Evolutionary conservation across 2,113 vertebrate species (phyloP).

Genomic region (Tachuris rubrigastra): DNA sequence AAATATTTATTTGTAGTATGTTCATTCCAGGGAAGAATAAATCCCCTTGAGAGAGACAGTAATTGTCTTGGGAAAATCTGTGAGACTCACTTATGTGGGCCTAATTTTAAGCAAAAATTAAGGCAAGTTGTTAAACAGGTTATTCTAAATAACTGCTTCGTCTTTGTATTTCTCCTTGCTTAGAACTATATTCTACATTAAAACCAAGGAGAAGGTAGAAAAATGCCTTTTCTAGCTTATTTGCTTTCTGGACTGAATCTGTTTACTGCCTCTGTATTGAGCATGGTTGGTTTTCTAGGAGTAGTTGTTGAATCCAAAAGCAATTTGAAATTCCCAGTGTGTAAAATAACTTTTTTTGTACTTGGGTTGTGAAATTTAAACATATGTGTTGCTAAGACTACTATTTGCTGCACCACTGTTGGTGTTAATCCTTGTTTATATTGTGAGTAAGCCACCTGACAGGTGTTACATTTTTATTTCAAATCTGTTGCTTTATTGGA

Average conservation of each 20-base stretch:
- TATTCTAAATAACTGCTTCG: neutral
- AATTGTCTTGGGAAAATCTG: neutral
- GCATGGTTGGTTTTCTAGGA: neutral
- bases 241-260: neutral
- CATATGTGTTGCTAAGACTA: neutral
- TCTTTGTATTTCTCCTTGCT: neutral
- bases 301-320: neutral
- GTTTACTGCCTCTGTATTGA: neutral
- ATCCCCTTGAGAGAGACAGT: neutral
- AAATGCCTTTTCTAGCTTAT: neutral
- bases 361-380: neutral
- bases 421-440: slow-evolving; percentile 51
- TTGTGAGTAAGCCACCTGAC: neutral
- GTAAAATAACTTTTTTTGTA: slow-evolving; percentile 3
- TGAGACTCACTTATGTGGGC: neutral
- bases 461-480: slow-evolving; percentile 38
- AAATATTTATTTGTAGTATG: neutral
- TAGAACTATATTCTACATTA: neutral
- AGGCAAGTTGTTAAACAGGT: neutral
- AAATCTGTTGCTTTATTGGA: neutral
- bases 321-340: neutral
- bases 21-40: neutral
- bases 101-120: too few species aligned
- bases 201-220: neutral
- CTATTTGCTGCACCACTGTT: neutral